phyloP scores from a whole-genome alignment of 2,797 vertebrate species.

The Brotula barbata region DNA sequence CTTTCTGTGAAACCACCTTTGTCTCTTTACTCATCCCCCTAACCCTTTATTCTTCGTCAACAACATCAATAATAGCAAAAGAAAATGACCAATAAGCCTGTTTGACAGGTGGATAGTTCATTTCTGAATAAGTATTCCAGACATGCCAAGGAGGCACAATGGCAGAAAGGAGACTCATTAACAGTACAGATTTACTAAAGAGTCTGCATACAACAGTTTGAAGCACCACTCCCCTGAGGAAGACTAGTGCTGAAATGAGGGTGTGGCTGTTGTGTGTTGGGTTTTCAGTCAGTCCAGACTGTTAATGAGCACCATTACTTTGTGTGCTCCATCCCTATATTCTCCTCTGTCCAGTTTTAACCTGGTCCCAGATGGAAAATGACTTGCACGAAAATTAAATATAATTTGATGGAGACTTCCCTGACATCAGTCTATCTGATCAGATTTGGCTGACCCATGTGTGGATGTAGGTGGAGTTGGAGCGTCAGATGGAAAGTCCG shows the following conservation, averaged over 20 bases:
- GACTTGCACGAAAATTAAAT: slow-evolving; percentile 1
- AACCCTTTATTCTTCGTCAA: slow-evolving; percentile 13
- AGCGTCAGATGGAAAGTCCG: too few relatives aligned
- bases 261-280: slow-evolving; percentile 49
- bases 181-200: slow-evolving; percentile 47
- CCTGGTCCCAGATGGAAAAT: slow-evolving; percentile 1
- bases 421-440: too few relatives aligned
- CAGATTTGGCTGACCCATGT: neutral
- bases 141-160: slow-evolving; percentile 48
- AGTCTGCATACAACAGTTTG: slow-evolving; percentile 49
- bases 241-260: slow-evolving; percentile 40
- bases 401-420: neutral
- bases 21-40: slow-evolving; percentile 42
- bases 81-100: slow-evolving; percentile 17
- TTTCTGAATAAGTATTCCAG: slow-evolving; percentile 47
- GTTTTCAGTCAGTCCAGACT: slow-evolving; percentile 43
- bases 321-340: slow-evolving; percentile 13
- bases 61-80: slow-evolving; percentile 15
- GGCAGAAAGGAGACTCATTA: slow-evolving; percentile 57
- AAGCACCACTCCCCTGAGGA: slow-evolving; percentile 47
- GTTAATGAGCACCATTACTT: slow-evolving; percentile 40
- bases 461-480: too few relatives aligned
- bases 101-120: slow-evolving; percentile 10
- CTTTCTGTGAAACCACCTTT: slow-evolving; percentile 57
- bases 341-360: slow-evolving; percentile 5